Percentiles rank a stretch among this genome's conserved stretches.
Conservation (phyloP, 2,888 invertebrate species). For the Tillus elongatus region DNA sequence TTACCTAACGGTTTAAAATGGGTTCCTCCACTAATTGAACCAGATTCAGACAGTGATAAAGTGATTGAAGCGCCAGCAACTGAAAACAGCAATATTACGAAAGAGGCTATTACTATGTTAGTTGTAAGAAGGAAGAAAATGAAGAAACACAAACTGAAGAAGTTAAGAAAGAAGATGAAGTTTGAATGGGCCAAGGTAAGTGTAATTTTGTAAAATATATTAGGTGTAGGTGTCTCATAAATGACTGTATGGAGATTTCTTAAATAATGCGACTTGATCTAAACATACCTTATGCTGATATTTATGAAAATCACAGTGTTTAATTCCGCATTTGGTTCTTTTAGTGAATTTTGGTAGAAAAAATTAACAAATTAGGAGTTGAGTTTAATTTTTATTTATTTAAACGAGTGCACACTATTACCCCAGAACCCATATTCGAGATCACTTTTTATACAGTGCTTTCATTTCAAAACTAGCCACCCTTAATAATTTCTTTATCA, state of each 20-base stretch:
- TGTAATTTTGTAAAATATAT: slow-evolving; percentile 13
- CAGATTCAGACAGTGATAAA: slow-evolving; percentile 16
- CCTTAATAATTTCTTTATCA: too few relatives aligned
- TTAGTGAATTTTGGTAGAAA: too few relatives aligned
- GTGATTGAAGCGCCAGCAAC: slow-evolving; percentile 28
- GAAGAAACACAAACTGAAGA: slow-evolving; percentile 77
- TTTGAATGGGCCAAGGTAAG: slow-evolving; percentile 62
- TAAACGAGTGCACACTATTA: too few relatives aligned
- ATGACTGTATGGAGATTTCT: neutral
- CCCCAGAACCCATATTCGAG: too few relatives aligned
- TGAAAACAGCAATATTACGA: slow-evolving; percentile 44
- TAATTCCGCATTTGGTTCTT: too few relatives aligned
- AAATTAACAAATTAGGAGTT: too few relatives aligned
- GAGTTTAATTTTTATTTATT: too few relatives aligned
- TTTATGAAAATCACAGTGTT: too few relatives aligned
- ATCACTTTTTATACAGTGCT: too few relatives aligned
- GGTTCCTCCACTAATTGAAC: slow-evolving; percentile 24
- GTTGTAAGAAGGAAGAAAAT: slow-evolving; percentile 74
- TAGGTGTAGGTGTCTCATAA: too few relatives aligned
- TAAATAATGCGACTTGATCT: neutral
- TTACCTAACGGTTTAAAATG: slow-evolving; percentile 29
- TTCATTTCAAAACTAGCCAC: too few relatives aligned
- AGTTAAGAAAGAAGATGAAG: slow-evolving; percentile 70
- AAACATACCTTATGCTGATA: neutral
- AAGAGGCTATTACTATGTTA: slow-evolving; percentile 60